Conservation (phyloP, 2,888 invertebrate species). For the Oxytorus armatus region DNA sequence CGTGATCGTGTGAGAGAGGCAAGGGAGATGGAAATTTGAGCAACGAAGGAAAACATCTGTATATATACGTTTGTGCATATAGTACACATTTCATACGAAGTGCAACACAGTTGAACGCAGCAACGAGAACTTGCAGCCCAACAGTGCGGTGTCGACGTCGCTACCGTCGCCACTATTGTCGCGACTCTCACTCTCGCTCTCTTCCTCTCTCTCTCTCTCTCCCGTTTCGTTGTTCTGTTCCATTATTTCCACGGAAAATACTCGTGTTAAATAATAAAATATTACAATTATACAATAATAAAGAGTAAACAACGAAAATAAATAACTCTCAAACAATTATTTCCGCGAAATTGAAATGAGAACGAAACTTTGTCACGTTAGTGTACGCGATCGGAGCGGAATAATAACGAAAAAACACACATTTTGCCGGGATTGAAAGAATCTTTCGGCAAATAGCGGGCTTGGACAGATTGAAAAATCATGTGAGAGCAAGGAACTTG, state of each 20-base stretch:
- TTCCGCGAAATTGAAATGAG: not conserved
- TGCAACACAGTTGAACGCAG: slow-evolving; percentile 63
- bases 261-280: slow-evolving; percentile 17
- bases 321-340: not conserved
- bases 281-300: too few species aligned
- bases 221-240: slow-evolving; percentile 48
- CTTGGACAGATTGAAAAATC: too few species aligned
- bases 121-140: slow-evolving; percentile 39
- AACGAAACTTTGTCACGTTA: too few species aligned
- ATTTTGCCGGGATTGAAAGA: too few species aligned
- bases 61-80: slow-evolving; percentile 33
- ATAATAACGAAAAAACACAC: slow-evolving; percentile 4
- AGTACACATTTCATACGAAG: slow-evolving; percentile 54
- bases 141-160: slow-evolving; percentile 63
- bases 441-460: too few species aligned
- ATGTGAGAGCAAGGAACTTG: too few species aligned
- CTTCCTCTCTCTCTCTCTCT: slow-evolving; percentile 7
- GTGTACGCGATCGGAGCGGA: not conserved
- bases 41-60: slow-evolving; percentile 44
- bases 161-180: slow-evolving; percentile 52
- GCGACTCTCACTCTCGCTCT: slow-evolving; percentile 16
- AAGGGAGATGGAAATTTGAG: slow-evolving; percentile 31
- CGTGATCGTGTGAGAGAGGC: not conserved
- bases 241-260: not conserved
- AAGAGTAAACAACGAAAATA: not conserved